These are phyloP conservation scores for Hylaea fasciaria DNA, from an alignment of 2,888 invertebrate species.

Conservation along the genomic window DNA sequence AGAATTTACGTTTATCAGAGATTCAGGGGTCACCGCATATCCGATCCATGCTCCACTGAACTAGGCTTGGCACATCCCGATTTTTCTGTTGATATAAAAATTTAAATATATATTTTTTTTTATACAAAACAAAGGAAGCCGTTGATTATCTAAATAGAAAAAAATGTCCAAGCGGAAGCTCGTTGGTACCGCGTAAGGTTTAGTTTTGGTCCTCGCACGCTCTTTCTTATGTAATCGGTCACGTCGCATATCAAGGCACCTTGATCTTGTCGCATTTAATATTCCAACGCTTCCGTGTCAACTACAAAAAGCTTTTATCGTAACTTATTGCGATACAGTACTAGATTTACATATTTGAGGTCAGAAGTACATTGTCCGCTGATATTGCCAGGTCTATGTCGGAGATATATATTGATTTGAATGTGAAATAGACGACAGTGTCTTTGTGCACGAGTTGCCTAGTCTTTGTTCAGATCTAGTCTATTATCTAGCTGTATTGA, in stretches of 20 bases:
- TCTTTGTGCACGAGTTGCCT: constrained; percentile 5
- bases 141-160: no score
- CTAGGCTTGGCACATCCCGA: no score
- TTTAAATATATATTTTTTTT: no score
- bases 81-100: no score
- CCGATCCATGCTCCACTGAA: neutral
- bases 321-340: constrained; percentile 2
- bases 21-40: neutral
- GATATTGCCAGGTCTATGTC: constrained; percentile 3
- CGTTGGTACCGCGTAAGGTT: no score
- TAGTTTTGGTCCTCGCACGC: no score
- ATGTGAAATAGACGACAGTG: constrained; percentile 14
- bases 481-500: neutral
- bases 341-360: constrained; percentile 6
- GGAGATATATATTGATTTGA: constrained; percentile 8
- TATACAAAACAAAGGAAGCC: no score
- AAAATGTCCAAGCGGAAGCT: no score
- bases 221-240: neutral
- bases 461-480: constrained; percentile 4
- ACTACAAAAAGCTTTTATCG: neutral
- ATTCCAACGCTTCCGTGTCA: neutral
- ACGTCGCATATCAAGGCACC: neutral
- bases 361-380: constrained; percentile 13
- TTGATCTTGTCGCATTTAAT: constrained; percentile 1
- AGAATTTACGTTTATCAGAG: neutral